Base-by-base conservation (phyloP, 2,888 invertebrate species). In the Elysia crispata region DNA sequence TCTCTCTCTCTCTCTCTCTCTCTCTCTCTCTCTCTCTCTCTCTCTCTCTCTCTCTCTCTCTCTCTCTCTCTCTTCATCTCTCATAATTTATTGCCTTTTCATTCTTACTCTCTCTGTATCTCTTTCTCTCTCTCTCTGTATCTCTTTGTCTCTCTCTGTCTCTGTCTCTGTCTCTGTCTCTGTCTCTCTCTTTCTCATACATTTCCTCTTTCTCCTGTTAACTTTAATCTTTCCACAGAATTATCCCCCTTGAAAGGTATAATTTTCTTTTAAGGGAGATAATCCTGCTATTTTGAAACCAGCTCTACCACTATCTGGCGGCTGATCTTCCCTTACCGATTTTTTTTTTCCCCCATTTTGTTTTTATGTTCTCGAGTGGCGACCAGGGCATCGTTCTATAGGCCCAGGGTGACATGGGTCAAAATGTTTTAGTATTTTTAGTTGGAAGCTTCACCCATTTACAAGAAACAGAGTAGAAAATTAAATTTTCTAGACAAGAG, bases 161-260 rank as follows among this genome's bases (percentile, higher is more conserved):
- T 67, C 76, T 67, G 11, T 66, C 67, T 49, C 67, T 77, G 13
- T 50, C 30, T 67, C 30, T 54, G 18, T 57, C 70, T 41, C 62
- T 41, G 1, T 41, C 25, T 54, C 69, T 57, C 50, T 23, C 23
- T 6, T 18, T 30, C 20, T 23, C 25, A 15, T 6, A 41, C 50
- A 25, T 77, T 23, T 25, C 31, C 15, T n/a, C 77, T 30, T n/a
- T 69, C 30, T 13, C 20, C n/a, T 30, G n/a, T n/a, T n/a, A n/a
- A n/a, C n/a, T n/a, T n/a, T n/a, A n/a, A n/a, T n/a, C n/a, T n/a
- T n/a, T n/a, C n/a, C n/a, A n/a, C n/a, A n/a, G n/a, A n/a, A n/a
- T n/a, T n/a, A 20, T 18, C 64, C 11, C 76, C 30, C 33, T n/a
- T 30, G 23, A n/a, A 13, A 54, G 13, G 20, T 13, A 30, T 18